Evolutionary conservation across 1,140 invertebrate genomes (phyloP).

Genomic region (Araneus ventricosus): DNA sequence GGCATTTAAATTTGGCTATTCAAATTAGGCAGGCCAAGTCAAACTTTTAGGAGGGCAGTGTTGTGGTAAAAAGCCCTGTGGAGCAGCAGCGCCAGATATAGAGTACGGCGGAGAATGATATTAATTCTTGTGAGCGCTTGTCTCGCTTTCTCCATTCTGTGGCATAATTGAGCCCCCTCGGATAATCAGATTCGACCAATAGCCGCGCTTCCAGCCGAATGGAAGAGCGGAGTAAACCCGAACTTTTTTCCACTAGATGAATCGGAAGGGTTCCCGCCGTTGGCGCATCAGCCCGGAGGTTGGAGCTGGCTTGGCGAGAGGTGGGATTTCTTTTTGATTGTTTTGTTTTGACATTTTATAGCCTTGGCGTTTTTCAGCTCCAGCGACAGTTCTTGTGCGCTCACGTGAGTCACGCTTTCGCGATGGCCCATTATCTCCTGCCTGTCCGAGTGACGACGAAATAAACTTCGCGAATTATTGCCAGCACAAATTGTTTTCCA

Average conservation of each 20-base stretch:
- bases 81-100: neutral
- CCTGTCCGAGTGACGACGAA: too few species aligned
- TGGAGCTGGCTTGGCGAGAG: neutral
- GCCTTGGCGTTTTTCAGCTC: constrained; percentile 45
- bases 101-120: constrained; percentile 45
- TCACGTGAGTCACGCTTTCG: constrained; percentile 50
- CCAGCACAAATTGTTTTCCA: too few species aligned
- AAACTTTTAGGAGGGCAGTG: neutral
- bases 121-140: constrained; percentile 65
- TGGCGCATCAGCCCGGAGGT: neutral
- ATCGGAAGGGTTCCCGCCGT: neutral
- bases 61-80: neutral
- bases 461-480: too few species aligned
- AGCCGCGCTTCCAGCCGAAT: constrained; percentile 71
- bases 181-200: constrained; percentile 75
- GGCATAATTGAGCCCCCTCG: constrained; percentile 72
- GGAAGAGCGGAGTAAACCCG: constrained; percentile 73
- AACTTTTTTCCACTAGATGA: constrained; percentile 74
- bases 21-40: neutral
- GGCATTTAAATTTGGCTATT: neutral
- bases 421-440: constrained; percentile 26
- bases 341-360: constrained; percentile 15
- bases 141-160: constrained; percentile 52
- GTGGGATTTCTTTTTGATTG: neutral
- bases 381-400: constrained; percentile 37